Evolutionary conservation across 1,140 invertebrate genomes (phyloP).

Genomic region (Drosophila mauritiana): DNA sequence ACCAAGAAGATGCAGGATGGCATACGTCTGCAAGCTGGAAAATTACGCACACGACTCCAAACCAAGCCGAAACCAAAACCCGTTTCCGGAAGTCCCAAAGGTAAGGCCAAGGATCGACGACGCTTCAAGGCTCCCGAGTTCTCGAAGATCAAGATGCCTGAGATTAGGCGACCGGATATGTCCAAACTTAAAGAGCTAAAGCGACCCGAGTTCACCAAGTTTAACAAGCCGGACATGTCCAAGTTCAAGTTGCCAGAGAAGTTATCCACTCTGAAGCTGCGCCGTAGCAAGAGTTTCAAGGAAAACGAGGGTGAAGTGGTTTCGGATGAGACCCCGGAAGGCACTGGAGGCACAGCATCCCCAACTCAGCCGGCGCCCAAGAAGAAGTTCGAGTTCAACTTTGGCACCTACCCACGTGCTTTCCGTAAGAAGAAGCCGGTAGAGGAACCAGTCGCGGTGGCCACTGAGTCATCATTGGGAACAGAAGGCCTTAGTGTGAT

Average conservation of each 20-base stretch:
- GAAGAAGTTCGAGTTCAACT: conserved; percentile 89
- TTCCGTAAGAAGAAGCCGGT: conserved; percentile 88
- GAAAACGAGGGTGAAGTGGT: conserved; percentile 62
- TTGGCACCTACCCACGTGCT: conserved; percentile 90
- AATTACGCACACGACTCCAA: conserved; percentile 87
- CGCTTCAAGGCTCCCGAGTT: conserved; percentile 81
- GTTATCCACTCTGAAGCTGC: conserved; percentile 75
- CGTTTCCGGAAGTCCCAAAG: conserved; percentile 83
- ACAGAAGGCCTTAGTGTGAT: conserved; percentile 81
- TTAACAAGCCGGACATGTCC: conserved; percentile 86
- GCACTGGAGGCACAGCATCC: conserved; percentile 21
- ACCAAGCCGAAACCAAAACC: conserved; percentile 71
- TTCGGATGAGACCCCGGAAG: conserved; percentile 40
- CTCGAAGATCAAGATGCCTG: conserved; percentile 85
- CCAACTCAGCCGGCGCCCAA: conserved; percentile 80
- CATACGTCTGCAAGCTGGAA: conserved; percentile 87
- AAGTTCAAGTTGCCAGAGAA: conserved; percentile 88
- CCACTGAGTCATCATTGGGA: conserved; percentile 67
- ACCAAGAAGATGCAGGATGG: conserved; percentile 86
- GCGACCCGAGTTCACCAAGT: conserved; percentile 82
- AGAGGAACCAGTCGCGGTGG: conserved; percentile 71
- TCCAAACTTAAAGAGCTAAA: conserved; percentile 86
- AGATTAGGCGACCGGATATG: conserved; percentile 87
- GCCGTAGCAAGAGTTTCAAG: conserved; percentile 81
- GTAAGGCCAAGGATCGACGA: conserved; percentile 77